These are phyloP conservation scores for Coptotermes formosanus DNA, from an alignment of 1,140 invertebrate genomes.

Conservation along the genomic window DNA sequence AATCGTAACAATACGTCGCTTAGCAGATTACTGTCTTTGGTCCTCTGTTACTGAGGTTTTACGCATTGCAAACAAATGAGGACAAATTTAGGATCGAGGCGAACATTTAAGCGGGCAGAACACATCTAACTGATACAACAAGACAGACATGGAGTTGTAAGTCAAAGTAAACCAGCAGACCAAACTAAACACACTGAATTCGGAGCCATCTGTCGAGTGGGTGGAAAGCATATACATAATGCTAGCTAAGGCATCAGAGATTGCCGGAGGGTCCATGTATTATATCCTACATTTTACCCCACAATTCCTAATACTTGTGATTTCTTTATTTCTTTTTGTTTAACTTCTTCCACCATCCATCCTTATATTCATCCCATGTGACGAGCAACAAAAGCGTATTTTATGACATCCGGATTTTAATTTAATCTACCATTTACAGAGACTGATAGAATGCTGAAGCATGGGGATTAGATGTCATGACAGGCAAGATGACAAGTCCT, in stretches of 20 bases:
- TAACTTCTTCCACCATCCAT: not conserved
- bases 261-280: not conserved
- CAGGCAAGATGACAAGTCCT: not conserved
- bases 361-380: not conserved
- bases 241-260: not conserved
- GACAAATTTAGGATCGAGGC: not conserved
- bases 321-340: not conserved
- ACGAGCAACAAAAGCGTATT: not conserved
- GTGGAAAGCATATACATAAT: not conserved
- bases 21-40: not conserved
- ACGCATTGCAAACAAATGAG: not conserved
- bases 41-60: not conserved
- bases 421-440: not conserved
- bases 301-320: not conserved
- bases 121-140: not conserved
- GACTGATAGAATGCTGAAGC: not conserved
- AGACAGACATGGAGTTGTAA: not conserved
- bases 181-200: not conserved
- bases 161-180: not conserved
- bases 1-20: not conserved
- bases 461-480: not conserved
- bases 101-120: not conserved
- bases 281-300: not conserved
- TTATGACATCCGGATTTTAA: not conserved
- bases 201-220: not conserved